Evolutionary conservation across 1,140 invertebrate species (phyloP), one percentile per base, ranked within the genome.

Genomic region (Dinoponera quadriceps): DNA sequence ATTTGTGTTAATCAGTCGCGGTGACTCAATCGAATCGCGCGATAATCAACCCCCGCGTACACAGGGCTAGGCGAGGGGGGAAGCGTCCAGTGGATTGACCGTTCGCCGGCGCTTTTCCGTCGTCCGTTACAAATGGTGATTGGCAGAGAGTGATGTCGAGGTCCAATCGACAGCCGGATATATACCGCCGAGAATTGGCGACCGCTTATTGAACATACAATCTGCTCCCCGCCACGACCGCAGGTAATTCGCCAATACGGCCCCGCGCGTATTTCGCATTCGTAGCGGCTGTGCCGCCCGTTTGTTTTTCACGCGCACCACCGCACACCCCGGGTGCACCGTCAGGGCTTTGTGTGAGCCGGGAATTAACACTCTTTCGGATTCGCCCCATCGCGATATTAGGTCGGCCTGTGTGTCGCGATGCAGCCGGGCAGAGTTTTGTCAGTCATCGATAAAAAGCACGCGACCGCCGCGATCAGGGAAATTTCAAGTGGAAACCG

Each of bases 111-210:
- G 77, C 29, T 81, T 81, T 81, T 77, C 68, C 55, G 66, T 73
- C 68, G 65, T 81, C 65, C 68, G 68, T 81, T 81, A 81, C 77
- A 69, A 81, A 81, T 81, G 33, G 77, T 72, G 68, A 81, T 81
- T 72, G 77, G 68, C 77, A 81, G 55, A 81, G 77, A 81, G 77
- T 81, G 77, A 81, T 81, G 77, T 81, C 68, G 68, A 81, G 66
- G 77, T 81, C 48, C 65, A 81, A 81, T 81, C 77, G 68, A 81
- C 65, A 81, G 77, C 51, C 68, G 77, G 44, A 81, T 81, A 74
- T 72, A 81, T 74, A 81, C 77, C 68, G 68, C 55, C 73, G 77
- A 81, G 74, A 77, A 77, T 77, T 77, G 74, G 74, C 74, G 62
- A 77, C 74, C 74, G 74, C 74, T 77, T 77, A 77, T 77, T 68